Conservation (phyloP, 2,113 vertebrate species). For the Centrocercus urophasianus region DNA sequence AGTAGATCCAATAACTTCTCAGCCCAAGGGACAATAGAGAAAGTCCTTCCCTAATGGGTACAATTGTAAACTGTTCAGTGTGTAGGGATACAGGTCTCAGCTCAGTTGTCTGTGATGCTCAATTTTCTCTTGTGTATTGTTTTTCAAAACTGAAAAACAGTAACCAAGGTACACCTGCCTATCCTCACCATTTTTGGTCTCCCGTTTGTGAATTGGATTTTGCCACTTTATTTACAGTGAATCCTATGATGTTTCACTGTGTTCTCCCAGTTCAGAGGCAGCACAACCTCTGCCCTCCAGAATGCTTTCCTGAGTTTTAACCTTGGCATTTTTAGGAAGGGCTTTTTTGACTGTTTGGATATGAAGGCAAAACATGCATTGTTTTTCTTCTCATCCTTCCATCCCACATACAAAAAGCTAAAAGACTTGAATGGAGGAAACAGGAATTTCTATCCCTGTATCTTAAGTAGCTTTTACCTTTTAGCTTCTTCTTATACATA, state of each 20-base stretch:
- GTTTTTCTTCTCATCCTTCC: background rate
- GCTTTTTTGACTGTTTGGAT: background rate
- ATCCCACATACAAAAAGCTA: background rate
- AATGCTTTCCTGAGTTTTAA: background rate
- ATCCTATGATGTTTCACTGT: background rate
- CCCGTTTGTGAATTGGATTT: background rate
- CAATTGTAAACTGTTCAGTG: accelerated
- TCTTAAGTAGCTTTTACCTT: background rate
- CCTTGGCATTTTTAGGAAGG: background rate
- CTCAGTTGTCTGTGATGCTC: background rate
- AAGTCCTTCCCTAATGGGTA: background rate
- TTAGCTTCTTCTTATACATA: background rate
- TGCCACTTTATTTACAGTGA: background rate
- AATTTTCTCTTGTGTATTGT: background rate
- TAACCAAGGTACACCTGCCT: background rate
- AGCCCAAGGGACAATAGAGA: background rate
- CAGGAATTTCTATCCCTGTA: background rate
- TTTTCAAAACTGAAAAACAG: background rate
- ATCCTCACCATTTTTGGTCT: background rate
- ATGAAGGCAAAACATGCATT: background rate
- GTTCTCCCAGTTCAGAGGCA: background rate
- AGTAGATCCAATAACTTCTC: background rate
- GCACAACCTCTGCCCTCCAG: background rate
- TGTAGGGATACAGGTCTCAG: background rate
- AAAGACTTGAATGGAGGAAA: background rate